Conservation (phyloP, 1,140 invertebrate species). For the Drosophila subobscura region DNA sequence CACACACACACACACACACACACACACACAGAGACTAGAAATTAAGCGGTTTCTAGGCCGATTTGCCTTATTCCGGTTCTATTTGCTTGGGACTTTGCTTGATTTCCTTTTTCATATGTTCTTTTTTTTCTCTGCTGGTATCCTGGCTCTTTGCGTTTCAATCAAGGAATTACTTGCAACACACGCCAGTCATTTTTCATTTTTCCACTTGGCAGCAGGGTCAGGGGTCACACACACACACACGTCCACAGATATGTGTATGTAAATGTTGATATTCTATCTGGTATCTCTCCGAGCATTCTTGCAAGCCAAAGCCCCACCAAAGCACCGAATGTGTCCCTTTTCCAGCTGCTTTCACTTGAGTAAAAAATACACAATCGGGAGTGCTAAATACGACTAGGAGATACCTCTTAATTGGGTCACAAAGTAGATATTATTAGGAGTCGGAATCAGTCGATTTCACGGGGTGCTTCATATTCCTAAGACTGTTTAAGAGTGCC, state of each 20-base stretch:
- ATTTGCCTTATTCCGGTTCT: constrained; percentile 24
- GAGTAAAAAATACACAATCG: too few relatives aligned
- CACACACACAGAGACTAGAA: constrained; percentile 3
- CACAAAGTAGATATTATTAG: too few relatives aligned
- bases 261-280: constrained; percentile 43
- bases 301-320: constrained; percentile 1
- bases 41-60: constrained; percentile 22
- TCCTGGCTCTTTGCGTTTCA: constrained; percentile 33
- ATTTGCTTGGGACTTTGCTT: constrained; percentile 8
- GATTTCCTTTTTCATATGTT: constrained; percentile 3
- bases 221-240: constrained; percentile 30
- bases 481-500: too few relatives aligned
- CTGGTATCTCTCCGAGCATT: constrained; percentile 19
- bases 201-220: constrained; percentile 44
- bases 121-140: too few relatives aligned
- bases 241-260: constrained; percentile 26
- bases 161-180: constrained; percentile 30
- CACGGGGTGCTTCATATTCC: too few relatives aligned
- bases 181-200: constrained; percentile 35
- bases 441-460: too few relatives aligned
- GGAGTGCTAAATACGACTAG: too few relatives aligned
- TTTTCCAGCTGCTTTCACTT: constrained; percentile 15
- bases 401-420: too few relatives aligned
- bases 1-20: constrained; percentile 1
- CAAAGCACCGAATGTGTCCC: constrained; percentile 11